Evolutionary conservation across 2,113 vertebrate species (phyloP).

Genomic region (Prinia subflava): DNA sequence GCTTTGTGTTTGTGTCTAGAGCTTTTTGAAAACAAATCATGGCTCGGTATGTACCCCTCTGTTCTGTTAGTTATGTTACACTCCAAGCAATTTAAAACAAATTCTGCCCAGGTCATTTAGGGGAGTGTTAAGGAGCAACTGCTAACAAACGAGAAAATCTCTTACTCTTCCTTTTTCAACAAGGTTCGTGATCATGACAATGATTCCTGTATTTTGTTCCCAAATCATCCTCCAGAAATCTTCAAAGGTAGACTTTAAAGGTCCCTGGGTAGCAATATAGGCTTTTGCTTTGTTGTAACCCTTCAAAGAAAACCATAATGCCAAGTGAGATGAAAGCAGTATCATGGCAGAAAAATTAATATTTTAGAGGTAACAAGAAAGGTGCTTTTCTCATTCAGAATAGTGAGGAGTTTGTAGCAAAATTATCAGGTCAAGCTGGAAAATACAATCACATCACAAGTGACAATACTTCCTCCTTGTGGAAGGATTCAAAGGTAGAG

Average conservation of each 20-base stretch:
- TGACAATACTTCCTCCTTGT: neutral
- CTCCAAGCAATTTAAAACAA: neutral
- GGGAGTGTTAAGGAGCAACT: neutral
- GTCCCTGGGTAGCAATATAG: conserved; percentile 97
- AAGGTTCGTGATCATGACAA: conserved; percentile 98
- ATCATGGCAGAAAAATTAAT: conserved; percentile 54
- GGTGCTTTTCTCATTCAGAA: conserved; percentile 26
- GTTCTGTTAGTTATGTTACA: neutral
- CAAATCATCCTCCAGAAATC: conserved; percentile 99
- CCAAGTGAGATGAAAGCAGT: conserved; percentile 55
- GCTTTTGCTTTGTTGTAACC: conserved; percentile 96
- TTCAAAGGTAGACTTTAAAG: conserved; percentile 97
- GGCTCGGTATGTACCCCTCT: neutral
- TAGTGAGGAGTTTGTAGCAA: neutral
- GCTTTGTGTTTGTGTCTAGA: neutral
- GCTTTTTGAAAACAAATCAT: neutral
- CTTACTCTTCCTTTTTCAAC: conserved; percentile 98
- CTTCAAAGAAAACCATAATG: conserved; percentile 77
- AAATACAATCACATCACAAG: neutral
- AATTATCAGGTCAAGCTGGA: neutral
- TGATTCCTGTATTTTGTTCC: conserved; percentile 96
- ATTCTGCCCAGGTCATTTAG: neutral
- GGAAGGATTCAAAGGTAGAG: neutral
- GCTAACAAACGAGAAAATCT: conserved; percentile 13
- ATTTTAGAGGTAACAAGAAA: conserved; percentile 50